Evolutionary conservation across 2,113 vertebrate species (phyloP), one percentile per base, ranked within the genome.

Genomic region (Uropsilus gracilis): DNA sequence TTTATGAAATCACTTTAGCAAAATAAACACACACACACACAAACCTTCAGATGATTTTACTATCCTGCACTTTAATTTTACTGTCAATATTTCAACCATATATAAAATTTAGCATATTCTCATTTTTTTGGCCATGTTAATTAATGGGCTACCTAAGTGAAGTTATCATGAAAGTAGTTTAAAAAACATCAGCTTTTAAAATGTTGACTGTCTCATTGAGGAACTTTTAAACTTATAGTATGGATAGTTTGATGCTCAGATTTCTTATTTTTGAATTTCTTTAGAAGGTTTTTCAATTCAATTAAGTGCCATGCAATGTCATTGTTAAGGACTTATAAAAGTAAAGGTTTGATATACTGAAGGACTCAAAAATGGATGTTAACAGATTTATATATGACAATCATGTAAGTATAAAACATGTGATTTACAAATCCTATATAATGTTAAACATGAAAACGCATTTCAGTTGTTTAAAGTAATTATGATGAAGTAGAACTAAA

Each of bases 391-490:
- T 53, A 59, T 53, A 34, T 66, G 17, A 53, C 16, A 53, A 53
- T 20, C 50, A 53, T 53, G 50, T 53, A 72, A n/a, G 34, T 7
- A 55, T 55, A 24, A 93, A 86, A 32, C 26, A 50, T 42, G 8
- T 20, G 53, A 61, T 3, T 77, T 72, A 84, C 42, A 72, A 59
- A 53, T 83, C 61, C 61, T 83, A 16, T 22, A 39, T 13, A 53
- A 22, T 68, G 39, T 30, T 55, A 71, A 32, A 28, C 30, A 30
- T n/a, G 39, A 72, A 63, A 68, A 77, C 44, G 3, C 26, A 39
- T n/a, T 88, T 91, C n/a, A 81, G 22, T 82, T 2, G 18, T 63
- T 91, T 89, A 76, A 72, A 88, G 89, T 55, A 77, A 71, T 75
- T 71, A 76, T 63, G 28, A 18, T 44, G 26, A 76, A 92, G 57